A percentile compares a stretch with the other conserved stretches of the same genome.
Conservation (phyloP, 1,140 invertebrate genomes). For the Drosophila asahinai region DNA sequence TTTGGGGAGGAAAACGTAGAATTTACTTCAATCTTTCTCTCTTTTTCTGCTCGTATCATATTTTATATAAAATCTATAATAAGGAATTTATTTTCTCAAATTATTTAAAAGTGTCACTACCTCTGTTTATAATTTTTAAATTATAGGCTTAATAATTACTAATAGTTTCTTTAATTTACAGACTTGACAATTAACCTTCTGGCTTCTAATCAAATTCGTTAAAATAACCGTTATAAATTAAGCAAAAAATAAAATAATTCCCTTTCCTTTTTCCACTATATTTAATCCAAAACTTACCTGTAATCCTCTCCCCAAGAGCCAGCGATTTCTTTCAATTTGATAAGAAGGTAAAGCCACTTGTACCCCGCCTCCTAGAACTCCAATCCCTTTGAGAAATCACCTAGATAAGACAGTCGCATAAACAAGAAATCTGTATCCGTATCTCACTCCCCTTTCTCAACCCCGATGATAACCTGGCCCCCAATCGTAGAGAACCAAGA, state of each 20-base stretch:
- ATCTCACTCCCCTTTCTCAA: conserved; percentile 8
- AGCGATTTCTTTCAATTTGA: conserved; percentile 68
- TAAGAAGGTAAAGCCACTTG: conserved; percentile 10
- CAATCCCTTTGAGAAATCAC: conserved; percentile 59
- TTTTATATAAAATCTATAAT: too few species aligned
- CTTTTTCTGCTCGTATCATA: too few species aligned
- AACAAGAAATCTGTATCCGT: conserved; percentile 43
- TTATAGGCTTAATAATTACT: too few species aligned
- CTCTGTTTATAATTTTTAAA: too few species aligned
- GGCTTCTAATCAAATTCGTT: too few species aligned
- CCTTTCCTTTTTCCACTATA: neutral
- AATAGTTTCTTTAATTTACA: too few species aligned
- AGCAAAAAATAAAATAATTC: too few species aligned
- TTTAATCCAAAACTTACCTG: neutral
- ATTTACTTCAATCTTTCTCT: too few species aligned
- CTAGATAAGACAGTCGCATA: conserved; percentile 56
- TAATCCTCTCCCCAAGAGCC: neutral
- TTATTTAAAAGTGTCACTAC: too few species aligned
- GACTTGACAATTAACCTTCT: too few species aligned
- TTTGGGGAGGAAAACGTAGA: neutral
- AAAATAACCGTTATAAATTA: neutral
- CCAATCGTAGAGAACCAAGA: neutral
- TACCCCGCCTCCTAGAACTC: neutral
- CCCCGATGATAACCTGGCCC: conserved; percentile 31
- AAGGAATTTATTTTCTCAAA: too few species aligned